phyloP scores from a whole-genome alignment of 1,140 invertebrate genomes.

The Euwallacea similis region DNA sequence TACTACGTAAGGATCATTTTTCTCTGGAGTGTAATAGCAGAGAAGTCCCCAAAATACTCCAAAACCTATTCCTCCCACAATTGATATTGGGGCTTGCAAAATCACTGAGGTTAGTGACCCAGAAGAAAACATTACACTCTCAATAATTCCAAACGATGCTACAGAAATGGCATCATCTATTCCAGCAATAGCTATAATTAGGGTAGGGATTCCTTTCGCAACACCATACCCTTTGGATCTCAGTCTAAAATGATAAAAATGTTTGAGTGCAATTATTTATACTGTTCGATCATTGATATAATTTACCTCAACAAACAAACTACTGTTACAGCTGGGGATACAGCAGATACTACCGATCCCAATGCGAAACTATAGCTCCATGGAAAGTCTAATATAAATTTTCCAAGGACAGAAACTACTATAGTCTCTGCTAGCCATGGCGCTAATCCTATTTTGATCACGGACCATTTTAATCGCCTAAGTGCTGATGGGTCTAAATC shows the following conservation, averaged over 20 bases:
- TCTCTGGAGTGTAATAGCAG: constrained; percentile 73
- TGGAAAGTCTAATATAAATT: constrained; percentile 78
- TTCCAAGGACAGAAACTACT: constrained; percentile 67
- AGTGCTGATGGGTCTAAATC: constrained; percentile 86
- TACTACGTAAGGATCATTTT: constrained; percentile 63
- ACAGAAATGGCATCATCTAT: constrained; percentile 89
- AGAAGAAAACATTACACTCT: constrained; percentile 80
- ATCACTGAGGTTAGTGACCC: constrained; percentile 68
- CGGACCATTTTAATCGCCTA: constrained; percentile 74
- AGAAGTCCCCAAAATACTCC: constrained; percentile 75
- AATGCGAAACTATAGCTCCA: constrained; percentile 81
- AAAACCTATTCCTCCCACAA: constrained; percentile 72
- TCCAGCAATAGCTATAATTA: constrained; percentile 85
- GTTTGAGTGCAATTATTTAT: not conserved
- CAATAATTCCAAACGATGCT: constrained; percentile 84
- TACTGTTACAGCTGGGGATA: constrained; percentile 94
- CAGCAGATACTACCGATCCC: constrained; percentile 84
- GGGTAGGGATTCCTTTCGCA: constrained; percentile 91
- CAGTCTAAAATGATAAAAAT: constrained; percentile 60
- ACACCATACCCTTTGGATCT: constrained; percentile 85
- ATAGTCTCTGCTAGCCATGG: constrained; percentile 83
- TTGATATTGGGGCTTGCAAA: constrained; percentile 71
- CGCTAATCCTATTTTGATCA: constrained; percentile 80
- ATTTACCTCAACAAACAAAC: constrained; percentile 72
- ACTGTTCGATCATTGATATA: not conserved